Conservation (phyloP, 2,113 vertebrate genomes). For the Leptocoma aspasia region DNA sequence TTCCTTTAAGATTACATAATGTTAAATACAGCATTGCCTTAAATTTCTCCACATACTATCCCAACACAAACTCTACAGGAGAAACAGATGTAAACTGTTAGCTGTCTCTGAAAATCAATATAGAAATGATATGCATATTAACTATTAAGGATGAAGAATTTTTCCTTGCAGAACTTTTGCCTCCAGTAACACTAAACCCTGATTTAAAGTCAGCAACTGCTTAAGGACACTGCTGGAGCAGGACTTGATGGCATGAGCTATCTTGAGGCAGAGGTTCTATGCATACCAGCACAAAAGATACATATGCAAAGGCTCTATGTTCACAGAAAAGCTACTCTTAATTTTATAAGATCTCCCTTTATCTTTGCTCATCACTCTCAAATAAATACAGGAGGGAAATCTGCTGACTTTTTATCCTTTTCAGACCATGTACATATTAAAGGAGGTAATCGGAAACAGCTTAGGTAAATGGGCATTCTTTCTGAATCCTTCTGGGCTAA, state of each 20-base stretch:
- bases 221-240: not conserved
- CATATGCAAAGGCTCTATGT: not conserved
- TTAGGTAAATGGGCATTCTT: not conserved
- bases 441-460: not conserved
- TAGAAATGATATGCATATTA: not conserved
- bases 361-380: not conserved
- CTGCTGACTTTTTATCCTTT: not conserved
- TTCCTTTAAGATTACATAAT: not conserved
- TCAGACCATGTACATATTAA: not conserved
- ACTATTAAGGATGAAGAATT: not conserved
- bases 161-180: not conserved
- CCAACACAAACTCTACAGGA: conserved; percentile 27
- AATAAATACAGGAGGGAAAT: not conserved
- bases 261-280: not conserved
- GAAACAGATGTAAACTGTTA: conserved; percentile 31
- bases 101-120: conserved; percentile 55
- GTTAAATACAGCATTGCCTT: conserved; percentile 53
- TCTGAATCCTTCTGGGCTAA: not conserved
- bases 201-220: not conserved
- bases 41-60: conserved; percentile 56
- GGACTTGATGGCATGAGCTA: not conserved
- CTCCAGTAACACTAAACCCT: not conserved
- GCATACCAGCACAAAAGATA: not conserved
- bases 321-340: not conserved
- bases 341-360: not conserved